phyloP scores from a whole-genome alignment of 2,113 vertebrate genomes.

The Turdus rufiventris region DNA sequence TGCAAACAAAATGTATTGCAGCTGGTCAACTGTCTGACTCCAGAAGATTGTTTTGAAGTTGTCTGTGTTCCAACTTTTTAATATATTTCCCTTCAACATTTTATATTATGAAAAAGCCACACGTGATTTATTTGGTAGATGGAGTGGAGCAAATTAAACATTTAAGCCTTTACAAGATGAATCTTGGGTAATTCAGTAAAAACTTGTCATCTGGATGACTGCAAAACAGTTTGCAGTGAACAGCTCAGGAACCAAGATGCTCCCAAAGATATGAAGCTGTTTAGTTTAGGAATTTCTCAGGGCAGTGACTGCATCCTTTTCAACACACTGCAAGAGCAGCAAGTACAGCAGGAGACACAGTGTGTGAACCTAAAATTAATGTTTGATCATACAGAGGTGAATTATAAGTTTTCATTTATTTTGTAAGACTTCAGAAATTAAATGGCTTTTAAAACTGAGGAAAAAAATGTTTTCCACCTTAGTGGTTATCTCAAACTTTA shows the following conservation, averaged over 20 bases:
- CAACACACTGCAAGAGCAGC: not conserved
- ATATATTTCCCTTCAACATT: conserved; percentile 2
- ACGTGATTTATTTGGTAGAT: conserved; percentile 45
- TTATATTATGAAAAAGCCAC: not conserved
- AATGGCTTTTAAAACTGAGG: not conserved
- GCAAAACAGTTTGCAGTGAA: not conserved
- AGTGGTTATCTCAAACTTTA: not conserved
- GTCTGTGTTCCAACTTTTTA: not conserved
- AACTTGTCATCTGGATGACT: not conserved
- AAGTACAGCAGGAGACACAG: not conserved
- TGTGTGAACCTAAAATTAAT: not conserved
- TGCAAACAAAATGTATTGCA: conserved; percentile 18
- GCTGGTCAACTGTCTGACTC: not conserved
- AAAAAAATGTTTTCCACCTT: not conserved
- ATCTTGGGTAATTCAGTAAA: conserved; percentile 17
- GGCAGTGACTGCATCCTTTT: not conserved
- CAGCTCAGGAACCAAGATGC: not conserved
- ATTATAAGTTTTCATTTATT: not conserved
- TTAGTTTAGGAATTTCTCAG: not conserved
- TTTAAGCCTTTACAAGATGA: conserved; percentile 31
- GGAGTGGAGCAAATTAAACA: conserved; percentile 27
- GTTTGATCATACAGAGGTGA: not conserved
- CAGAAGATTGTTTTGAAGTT: conserved; percentile 39
- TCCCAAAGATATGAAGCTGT: not conserved
- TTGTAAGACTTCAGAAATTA: not conserved